phyloP scores from a whole-genome alignment of 2,888 invertebrate genomes.

The Teleogryllus oceanicus region DNA sequence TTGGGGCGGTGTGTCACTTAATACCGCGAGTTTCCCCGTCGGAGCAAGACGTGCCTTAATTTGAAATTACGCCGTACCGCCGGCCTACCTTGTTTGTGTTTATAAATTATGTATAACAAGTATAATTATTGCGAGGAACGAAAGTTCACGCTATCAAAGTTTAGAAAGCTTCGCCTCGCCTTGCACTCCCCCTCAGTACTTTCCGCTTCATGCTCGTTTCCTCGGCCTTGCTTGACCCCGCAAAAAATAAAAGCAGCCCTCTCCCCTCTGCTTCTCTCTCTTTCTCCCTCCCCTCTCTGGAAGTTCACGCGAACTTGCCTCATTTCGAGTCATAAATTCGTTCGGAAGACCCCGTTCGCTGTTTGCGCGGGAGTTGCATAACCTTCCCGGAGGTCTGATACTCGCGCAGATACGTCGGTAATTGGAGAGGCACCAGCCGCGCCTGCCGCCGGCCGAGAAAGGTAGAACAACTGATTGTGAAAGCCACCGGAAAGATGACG shows the following conservation, averaged over 20 bases:
- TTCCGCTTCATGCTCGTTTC: not conserved
- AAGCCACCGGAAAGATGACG: too few species aligned
- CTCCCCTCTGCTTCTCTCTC: not conserved
- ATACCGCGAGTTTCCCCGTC: not conserved
- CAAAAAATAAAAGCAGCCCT: not conserved
- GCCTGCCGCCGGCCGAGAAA: too few species aligned
- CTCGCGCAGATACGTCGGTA: too few species aligned
- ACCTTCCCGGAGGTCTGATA: too few species aligned
- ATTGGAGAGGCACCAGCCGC: too few species aligned
- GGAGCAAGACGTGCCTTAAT: not conserved
- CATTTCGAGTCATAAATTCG: slow-evolving; percentile 3
- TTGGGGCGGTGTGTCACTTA: not conserved
- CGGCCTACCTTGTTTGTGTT: slow-evolving; percentile 6
- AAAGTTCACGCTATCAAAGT: not conserved
- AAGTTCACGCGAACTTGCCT: not conserved
- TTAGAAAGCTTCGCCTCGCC: not conserved
- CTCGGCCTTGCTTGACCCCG: slow-evolving; percentile 4
- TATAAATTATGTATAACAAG: slow-evolving; percentile 18
- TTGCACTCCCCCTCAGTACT: not conserved
- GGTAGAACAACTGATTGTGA: too few species aligned
- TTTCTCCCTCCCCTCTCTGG: not conserved
- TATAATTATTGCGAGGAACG: slow-evolving; percentile 7
- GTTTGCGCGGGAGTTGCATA: too few species aligned
- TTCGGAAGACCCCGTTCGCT: not conserved
- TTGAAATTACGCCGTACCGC: not conserved